Conservation (phyloP, 2,797 vertebrate genomes). For the Acanthurus leucopareius region DNA sequence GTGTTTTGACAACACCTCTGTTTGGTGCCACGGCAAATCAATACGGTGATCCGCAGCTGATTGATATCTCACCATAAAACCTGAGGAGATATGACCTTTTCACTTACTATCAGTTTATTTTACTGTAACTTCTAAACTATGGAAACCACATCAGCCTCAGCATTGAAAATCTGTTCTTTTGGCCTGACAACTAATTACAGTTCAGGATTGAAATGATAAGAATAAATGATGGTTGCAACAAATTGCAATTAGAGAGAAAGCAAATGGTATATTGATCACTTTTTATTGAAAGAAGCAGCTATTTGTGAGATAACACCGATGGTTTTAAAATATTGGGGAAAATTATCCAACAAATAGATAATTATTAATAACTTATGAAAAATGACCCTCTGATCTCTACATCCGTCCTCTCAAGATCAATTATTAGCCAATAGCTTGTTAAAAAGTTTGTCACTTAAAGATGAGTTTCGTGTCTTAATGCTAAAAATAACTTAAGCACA, state of each 20-base stretch:
- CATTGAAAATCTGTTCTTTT: not conserved
- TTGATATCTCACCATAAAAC: not conserved
- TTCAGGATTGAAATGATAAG: too few species aligned
- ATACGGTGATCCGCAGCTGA: not conserved
- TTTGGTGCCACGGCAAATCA: not conserved
- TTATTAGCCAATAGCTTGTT: not conserved
- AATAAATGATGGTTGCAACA: not conserved
- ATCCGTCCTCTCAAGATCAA: not conserved
- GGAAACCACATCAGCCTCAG: not conserved
- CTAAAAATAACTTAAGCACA: slow-evolving; percentile 51
- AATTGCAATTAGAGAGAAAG: not conserved
- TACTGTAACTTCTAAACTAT: not conserved
- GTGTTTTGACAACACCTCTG: not conserved
- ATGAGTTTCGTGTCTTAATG: not conserved
- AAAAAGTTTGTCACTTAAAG: slow-evolving; percentile 19
- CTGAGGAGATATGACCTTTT: not conserved
- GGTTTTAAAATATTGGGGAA: not conserved
- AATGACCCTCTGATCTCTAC: not conserved
- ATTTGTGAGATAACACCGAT: not conserved
- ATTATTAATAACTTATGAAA: not conserved
- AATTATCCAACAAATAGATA: not conserved
- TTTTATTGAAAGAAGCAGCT: not conserved
- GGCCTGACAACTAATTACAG: not conserved
- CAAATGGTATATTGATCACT: not conserved
- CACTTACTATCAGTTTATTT: not conserved